Evolutionary conservation across 1,140 invertebrate species (phyloP).

Genomic region (Aphis gossypii): DNA sequence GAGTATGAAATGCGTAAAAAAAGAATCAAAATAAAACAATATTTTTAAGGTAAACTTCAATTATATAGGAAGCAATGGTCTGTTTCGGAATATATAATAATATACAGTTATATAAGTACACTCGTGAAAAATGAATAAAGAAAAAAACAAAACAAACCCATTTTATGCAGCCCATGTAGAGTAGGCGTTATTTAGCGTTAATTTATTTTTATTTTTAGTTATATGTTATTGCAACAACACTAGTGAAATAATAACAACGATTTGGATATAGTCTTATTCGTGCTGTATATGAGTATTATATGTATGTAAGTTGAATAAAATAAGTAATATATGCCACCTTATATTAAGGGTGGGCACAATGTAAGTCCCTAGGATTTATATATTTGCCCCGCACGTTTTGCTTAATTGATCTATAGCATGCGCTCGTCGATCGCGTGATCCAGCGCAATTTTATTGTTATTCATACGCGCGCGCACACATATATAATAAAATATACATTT

Average conservation of each 20-base stretch:
- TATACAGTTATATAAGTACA: background rate
- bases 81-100: background rate
- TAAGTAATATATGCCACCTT: background rate
- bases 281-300: background rate
- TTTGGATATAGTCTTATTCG: background rate
- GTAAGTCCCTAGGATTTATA: conserved; percentile 13
- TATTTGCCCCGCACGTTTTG: conserved; percentile 9
- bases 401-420: conserved; percentile 56
- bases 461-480: conserved; percentile 4
- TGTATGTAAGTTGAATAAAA: background rate
- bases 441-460: conserved; percentile 40
- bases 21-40: background rate
- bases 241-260: conserved; percentile 13
- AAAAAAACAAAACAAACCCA: background rate
- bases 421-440: conserved; percentile 51
- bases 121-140: background rate
- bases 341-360: background rate
- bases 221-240: background rate
- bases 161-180: background rate
- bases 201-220: background rate
- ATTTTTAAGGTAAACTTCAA: background rate
- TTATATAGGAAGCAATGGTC: background rate
- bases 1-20: no score
- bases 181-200: background rate
- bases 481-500: background rate